Percentiles rank a stretch among this genome's conserved stretches.
phyloP scores from a whole-genome alignment of 2,888 invertebrate species.

The Leptopterna dolabrata region DNA sequence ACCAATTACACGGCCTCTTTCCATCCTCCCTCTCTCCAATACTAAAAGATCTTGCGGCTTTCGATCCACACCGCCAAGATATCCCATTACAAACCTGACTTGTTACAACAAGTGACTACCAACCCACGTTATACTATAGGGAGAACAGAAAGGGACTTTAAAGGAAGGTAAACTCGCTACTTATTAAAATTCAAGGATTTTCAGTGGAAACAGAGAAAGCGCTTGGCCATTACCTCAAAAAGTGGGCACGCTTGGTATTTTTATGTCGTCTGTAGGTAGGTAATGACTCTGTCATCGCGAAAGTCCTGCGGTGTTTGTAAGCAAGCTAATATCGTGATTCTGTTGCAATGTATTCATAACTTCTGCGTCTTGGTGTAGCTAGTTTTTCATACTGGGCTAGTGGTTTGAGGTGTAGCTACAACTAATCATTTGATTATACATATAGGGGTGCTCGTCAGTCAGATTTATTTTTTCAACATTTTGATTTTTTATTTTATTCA shows the following conservation, averaged over 20 bases:
- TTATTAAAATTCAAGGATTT: background rate
- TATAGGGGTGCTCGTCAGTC: too few species aligned
- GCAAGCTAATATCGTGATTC: too few species aligned
- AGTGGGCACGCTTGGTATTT: background rate
- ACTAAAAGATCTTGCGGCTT: background rate
- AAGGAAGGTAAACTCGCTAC: background rate
- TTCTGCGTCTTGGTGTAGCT: too few species aligned
- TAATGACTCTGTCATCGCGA: background rate
- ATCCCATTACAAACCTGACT: background rate
- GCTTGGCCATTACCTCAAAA: background rate
- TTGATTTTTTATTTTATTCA: too few species aligned
- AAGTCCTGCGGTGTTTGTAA: too few species aligned
- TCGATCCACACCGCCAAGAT: background rate
- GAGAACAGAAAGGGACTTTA: background rate
- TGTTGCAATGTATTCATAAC: too few species aligned
- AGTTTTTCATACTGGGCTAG: too few species aligned
- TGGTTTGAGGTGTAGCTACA: too few species aligned
- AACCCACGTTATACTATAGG: background rate
- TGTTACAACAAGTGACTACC: background rate
- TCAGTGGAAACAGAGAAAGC: background rate
- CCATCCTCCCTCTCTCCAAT: background rate
- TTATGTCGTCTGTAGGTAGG: background rate
- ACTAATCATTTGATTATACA: too few species aligned
- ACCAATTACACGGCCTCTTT: background rate
- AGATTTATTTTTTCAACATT: too few species aligned